Percentiles rank a stretch among this genome's conserved stretches.
Conservation (phyloP, 2,113 vertebrate species). For the Cisticola juncidis region DNA sequence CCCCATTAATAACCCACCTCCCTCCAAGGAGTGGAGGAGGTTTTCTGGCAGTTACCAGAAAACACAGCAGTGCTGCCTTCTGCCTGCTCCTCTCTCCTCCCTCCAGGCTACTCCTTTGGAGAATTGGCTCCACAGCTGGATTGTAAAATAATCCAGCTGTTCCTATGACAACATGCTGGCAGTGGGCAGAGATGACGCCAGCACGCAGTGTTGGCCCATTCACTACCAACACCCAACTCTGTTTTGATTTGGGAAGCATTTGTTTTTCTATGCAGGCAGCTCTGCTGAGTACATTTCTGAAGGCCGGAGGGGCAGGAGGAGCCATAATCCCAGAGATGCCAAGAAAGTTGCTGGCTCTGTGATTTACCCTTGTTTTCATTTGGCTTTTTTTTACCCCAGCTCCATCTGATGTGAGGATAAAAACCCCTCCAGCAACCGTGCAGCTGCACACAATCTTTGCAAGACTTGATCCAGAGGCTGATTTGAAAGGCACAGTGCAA, state of each 20-base stretch:
- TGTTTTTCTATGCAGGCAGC: slow-evolving; percentile 35
- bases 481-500: slow-evolving; percentile 1
- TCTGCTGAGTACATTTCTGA: slow-evolving; percentile 49
- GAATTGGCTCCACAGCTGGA: slow-evolving; percentile 61
- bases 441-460: slow-evolving; percentile 35
- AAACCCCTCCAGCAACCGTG: slow-evolving; percentile 13
- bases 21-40: too few relatives aligned
- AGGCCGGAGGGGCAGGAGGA: slow-evolving; percentile 42
- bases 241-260: slow-evolving; percentile 68
- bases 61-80: slow-evolving; percentile 4
- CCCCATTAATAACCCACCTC: background rate
- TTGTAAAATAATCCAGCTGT: slow-evolving; percentile 69
- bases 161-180: slow-evolving; percentile 72
- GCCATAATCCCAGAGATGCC: slow-evolving; percentile 27
- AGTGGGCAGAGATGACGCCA: slow-evolving; percentile 63
- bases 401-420: slow-evolving; percentile 33
- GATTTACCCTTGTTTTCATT: slow-evolving; percentile 9
- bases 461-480: slow-evolving; percentile 6
- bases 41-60: slow-evolving; percentile 45
- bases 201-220: slow-evolving; percentile 41
- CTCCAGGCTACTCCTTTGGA: slow-evolving; percentile 56
- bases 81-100: slow-evolving; percentile 8
- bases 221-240: slow-evolving; percentile 66
- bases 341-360: slow-evolving; percentile 52
- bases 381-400: background rate